A percentile compares a stretch with the other conserved stretches of the same genome.
Evolutionary conservation across 2,797 vertebrate genomes (phyloP).

Genomic region (Arctocebus calabarensis): DNA sequence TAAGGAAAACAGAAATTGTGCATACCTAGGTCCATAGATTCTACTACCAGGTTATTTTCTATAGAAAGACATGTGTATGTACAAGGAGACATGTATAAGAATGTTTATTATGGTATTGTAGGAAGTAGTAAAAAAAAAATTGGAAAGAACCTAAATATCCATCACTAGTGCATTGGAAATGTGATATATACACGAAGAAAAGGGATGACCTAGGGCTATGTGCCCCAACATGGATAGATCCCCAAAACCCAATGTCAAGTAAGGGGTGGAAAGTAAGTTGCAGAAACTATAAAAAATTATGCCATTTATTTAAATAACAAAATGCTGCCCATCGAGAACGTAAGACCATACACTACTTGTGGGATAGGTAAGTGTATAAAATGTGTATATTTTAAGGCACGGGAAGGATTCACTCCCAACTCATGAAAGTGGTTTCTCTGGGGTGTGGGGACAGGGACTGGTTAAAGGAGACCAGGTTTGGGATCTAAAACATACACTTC

Average conservation of each 20-base stretch:
- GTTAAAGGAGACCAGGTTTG: background rate
- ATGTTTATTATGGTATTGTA: background rate
- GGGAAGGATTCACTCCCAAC: background rate
- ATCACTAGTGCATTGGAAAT: conserved; percentile 5
- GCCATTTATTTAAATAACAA: conserved; percentile 44
- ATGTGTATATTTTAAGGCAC: background rate
- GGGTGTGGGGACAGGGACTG: background rate
- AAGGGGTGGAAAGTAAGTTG: background rate
- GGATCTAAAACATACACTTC: conserved; percentile 43
- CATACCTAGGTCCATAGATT: background rate
- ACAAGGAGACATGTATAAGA: background rate
- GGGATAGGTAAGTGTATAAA: background rate
- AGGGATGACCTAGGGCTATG: background rate
- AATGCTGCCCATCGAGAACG: background rate
- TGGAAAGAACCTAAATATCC: background rate
- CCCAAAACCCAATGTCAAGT: background rate
- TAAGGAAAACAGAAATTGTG: conserved; percentile 8
- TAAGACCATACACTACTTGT: background rate
- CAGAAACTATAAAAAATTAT: conserved; percentile 20
- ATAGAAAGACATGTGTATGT: background rate
- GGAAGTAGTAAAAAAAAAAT: conserved; percentile 6
- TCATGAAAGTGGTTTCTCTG: conserved; percentile 7
- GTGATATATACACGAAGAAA: background rate
- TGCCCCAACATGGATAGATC: background rate
- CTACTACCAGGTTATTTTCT: background rate